Evolutionary conservation across 1,140 invertebrate genomes (phyloP).

Genomic region (Aricia agestis): DNA sequence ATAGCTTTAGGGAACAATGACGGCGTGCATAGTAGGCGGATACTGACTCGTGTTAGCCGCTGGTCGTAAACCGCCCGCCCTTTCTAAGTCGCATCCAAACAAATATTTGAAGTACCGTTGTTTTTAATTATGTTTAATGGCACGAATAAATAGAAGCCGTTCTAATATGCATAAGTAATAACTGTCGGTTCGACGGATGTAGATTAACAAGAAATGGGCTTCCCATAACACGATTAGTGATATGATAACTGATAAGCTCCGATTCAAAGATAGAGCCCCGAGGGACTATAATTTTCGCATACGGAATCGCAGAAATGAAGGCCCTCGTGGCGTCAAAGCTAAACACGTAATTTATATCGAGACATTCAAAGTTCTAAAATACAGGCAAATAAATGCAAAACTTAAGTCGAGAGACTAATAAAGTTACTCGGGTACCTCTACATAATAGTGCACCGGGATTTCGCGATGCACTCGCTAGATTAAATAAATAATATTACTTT

Average conservation of each 20-base stretch:
- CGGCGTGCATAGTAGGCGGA: conserved; percentile 59
- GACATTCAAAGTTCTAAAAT: neutral
- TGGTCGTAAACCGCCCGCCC: conserved; percentile 44
- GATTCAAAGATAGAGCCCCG: neutral
- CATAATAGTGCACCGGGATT: conserved; percentile 19
- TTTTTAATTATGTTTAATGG: conserved; percentile 23
- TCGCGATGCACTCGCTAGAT: conserved; percentile 35
- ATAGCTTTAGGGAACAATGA: conserved; percentile 49
- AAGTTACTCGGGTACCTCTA: neutral
- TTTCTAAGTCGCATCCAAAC: conserved; percentile 41
- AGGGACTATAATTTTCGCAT: neutral
- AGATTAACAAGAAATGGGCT: neutral
- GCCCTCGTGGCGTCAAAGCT: neutral
- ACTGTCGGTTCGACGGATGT: neutral
- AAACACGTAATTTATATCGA: neutral
- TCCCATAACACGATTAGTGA: neutral
- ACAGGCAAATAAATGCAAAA: neutral
- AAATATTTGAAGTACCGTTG: conserved; percentile 30
- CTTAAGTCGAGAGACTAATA: neutral
- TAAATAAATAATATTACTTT: conserved; percentile 42
- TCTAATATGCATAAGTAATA: neutral
- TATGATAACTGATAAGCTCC: neutral
- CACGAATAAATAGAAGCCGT: conserved; percentile 3
- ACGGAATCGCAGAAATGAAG: neutral
- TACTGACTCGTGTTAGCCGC: conserved; percentile 49